Percentiles rank a stretch among this genome's conserved stretches.
Conservation (phyloP, 2,113 vertebrate species). For the Aspidoscelis tigris region DNA sequence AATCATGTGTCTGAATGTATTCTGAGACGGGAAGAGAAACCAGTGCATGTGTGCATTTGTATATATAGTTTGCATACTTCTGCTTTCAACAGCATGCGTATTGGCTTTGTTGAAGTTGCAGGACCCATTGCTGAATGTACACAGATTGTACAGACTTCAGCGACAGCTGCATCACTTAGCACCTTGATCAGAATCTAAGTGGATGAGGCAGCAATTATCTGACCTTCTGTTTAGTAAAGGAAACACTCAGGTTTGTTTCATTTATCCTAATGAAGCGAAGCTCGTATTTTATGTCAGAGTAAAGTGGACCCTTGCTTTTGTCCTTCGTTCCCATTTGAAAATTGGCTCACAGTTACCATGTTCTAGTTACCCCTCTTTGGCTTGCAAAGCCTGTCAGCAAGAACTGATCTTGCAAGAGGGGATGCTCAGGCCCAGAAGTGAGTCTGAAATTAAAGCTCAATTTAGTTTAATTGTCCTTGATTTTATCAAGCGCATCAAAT, state of each 20-base stretch:
- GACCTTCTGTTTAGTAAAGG: conserved; percentile 13
- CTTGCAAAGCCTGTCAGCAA: conserved; percentile 67
- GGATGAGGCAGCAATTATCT: conserved; percentile 39
- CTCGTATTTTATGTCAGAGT: conserved; percentile 37
- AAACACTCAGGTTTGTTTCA: not conserved
- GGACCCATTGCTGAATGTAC: not conserved
- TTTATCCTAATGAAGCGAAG: conserved; percentile 17
- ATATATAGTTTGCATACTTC: rapidly evolving
- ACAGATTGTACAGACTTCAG: not conserved
- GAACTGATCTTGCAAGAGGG: conserved; percentile 72
- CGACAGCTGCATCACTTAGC: conserved; percentile 26
- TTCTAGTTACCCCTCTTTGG: conserved; percentile 53
- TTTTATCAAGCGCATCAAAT: conserved; percentile 77
- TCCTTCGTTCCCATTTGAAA: conserved; percentile 40
- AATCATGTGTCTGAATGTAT: too few species aligned
- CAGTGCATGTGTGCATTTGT: not conserved
- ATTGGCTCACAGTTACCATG: conserved; percentile 51
- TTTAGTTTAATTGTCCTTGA: conserved; percentile 80
- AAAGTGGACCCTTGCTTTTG: conserved; percentile 24
- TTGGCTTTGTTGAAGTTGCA: not conserved
- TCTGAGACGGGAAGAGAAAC: too few species aligned
- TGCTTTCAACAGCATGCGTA: not conserved
- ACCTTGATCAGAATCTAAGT: conserved; percentile 34
- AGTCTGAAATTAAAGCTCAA: conserved; percentile 79
- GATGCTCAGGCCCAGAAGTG: conserved; percentile 65